A percentile compares a stretch with the other conserved stretches of the same genome.
phyloP scores from a whole-genome alignment of 2,888 invertebrate species.

The Cinara cedri region DNA sequence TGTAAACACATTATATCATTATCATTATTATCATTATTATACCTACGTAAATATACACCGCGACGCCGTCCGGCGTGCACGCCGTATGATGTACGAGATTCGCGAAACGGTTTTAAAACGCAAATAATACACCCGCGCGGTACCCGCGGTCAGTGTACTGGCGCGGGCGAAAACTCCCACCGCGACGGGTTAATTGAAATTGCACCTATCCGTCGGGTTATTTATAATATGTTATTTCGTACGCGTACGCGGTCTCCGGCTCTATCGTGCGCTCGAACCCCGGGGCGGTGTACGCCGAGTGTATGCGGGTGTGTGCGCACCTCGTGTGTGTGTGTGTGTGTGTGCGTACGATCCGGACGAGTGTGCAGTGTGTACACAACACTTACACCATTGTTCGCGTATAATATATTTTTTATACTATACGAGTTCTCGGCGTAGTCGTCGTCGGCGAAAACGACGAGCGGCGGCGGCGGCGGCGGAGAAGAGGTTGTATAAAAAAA shows the following conservation, averaged over 20 bases:
- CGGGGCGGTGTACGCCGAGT: conserved; percentile 8
- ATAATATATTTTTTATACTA: neutral
- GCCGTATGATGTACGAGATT: no score
- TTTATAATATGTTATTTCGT: no score
- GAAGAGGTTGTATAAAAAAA: conserved; percentile 25
- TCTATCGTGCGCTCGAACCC: neutral
- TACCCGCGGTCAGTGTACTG: conserved; percentile 26
- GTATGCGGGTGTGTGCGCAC: neutral
- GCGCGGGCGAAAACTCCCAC: conserved; percentile 31
- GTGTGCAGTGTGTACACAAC: neutral
- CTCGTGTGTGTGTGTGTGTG: neutral
- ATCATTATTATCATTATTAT: no score
- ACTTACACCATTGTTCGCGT: conserved; percentile 9
- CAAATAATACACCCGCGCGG: no score
- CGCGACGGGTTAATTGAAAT: conserved; percentile 50
- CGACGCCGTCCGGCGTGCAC: no score
- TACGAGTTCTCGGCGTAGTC: conserved; percentile 10
- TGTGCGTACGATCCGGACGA: neutral
- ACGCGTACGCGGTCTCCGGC: conserved; percentile 13
- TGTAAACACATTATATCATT: no score
- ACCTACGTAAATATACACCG: neutral
- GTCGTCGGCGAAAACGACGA: neutral
- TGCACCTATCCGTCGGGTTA: conserved; percentile 54
- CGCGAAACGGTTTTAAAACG: no score
- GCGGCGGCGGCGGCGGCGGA: neutral